A percentile compares a stretch with the other conserved stretches of the same genome.
phyloP scores from a whole-genome alignment of 2,113 vertebrate genomes.

The Scartelaos histophorus region DNA sequence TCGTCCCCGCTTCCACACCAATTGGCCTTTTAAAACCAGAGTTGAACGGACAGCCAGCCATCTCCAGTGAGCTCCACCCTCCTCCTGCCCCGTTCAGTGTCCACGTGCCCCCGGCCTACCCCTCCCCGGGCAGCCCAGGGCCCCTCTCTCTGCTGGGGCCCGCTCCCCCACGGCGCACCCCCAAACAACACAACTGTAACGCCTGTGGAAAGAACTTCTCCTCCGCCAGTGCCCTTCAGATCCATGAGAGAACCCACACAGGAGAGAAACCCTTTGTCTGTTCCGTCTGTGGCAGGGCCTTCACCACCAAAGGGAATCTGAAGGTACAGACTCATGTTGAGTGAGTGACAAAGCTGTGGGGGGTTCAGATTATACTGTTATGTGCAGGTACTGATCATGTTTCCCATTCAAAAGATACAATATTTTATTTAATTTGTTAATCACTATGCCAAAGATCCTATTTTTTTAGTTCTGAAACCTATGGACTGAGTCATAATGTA shows the following conservation, averaged over 20 bases:
- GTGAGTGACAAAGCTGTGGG: neutral
- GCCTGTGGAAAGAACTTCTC: constrained; percentile 98
- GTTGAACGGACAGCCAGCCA: constrained; percentile 83
- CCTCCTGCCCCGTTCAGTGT: constrained; percentile 80
- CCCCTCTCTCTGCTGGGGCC: constrained; percentile 86
- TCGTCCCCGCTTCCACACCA: constrained; percentile 72
- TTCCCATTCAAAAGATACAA: too few species aligned
- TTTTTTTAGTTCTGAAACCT: too few species aligned
- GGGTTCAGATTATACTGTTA: too few species aligned
- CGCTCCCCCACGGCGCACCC: constrained; percentile 84
- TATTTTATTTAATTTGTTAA: too few species aligned
- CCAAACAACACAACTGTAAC: constrained; percentile 98
- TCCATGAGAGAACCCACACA: constrained; percentile 97
- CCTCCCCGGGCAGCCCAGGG: constrained; percentile 81
- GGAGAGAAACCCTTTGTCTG: constrained; percentile 98
- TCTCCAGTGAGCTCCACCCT: constrained; percentile 81
- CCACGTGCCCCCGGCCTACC: constrained; percentile 83
- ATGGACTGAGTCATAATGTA: too few species aligned
- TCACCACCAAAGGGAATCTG: constrained; percentile 99
- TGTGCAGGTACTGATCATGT: too few species aligned
- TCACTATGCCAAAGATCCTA: too few species aligned
- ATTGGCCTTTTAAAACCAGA: constrained; percentile 86
- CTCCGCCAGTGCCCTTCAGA: constrained; percentile 97
- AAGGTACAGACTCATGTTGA: constrained; percentile 80
- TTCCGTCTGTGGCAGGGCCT: constrained; percentile 95